Conservation (phyloP, 2,888 invertebrate genomes). For the Shargacucullia verbasci region DNA sequence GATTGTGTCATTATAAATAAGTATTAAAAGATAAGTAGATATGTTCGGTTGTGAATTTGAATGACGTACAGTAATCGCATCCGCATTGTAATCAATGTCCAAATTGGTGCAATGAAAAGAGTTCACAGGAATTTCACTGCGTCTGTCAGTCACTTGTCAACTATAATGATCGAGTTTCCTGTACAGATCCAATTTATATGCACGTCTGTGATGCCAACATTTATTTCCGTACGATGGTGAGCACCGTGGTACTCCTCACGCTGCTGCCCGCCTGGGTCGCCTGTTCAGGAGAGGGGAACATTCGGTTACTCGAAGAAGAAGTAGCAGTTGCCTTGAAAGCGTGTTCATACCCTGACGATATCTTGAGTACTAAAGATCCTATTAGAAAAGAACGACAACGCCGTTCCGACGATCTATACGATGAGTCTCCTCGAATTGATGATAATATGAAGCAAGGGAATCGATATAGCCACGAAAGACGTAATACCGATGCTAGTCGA, state of each 20-base stretch:
- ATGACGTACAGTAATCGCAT: slow-evolving; percentile 7
- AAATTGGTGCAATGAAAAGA: slow-evolving; percentile 32
- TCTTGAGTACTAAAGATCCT: slow-evolving; percentile 40
- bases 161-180: slow-evolving; percentile 72
- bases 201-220: slow-evolving; percentile 13
- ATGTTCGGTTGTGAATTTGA: background rate
- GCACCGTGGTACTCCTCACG: slow-evolving; percentile 58
- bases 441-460: slow-evolving; percentile 65
- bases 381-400: slow-evolving; percentile 55
- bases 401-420: slow-evolving; percentile 54
- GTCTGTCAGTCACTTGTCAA: slow-evolving; percentile 71
- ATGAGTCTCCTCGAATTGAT: slow-evolving; percentile 69
- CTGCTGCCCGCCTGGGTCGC: slow-evolving; percentile 66
- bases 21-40: slow-evolving; percentile 2
- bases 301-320: slow-evolving; percentile 80
- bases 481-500: slow-evolving; percentile 66
- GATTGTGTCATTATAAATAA: background rate
- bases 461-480: slow-evolving; percentile 72
- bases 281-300: slow-evolving; percentile 79
- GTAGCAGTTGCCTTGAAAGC: slow-evolving; percentile 74
- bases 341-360: slow-evolving; percentile 62
- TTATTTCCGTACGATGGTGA: slow-evolving; percentile 65
- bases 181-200: slow-evolving; percentile 66
- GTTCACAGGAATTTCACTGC: slow-evolving; percentile 40
- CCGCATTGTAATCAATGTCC: slow-evolving; percentile 26